Conservation (phyloP, 2,113 vertebrate genomes). For the Pongo pygmaeus region DNA sequence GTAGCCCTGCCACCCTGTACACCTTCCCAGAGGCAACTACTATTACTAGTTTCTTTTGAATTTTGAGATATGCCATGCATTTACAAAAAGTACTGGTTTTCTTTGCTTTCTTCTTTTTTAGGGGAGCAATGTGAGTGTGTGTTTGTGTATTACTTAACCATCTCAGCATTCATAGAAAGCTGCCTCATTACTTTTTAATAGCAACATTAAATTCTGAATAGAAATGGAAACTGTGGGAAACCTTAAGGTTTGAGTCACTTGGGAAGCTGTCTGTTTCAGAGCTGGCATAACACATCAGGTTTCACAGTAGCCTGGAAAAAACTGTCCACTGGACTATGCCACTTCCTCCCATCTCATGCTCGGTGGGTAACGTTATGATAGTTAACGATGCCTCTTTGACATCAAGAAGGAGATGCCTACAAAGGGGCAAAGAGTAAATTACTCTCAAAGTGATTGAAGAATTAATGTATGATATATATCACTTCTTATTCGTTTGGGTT, state of each 20-base stretch:
- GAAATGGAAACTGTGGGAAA: not conserved
- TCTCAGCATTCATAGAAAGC: not conserved
- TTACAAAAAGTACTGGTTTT: not conserved
- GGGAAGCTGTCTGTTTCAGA: not conserved
- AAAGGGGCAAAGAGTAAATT: not conserved
- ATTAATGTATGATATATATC: not conserved
- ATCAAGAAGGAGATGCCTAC: not conserved
- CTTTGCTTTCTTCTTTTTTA: not conserved
- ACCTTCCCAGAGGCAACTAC: not conserved
- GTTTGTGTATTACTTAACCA: not conserved
- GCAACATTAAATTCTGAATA: not conserved
- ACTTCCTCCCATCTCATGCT: not conserved
- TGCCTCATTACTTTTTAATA: not conserved
- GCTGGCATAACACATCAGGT: not conserved
- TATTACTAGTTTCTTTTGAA: not conserved
- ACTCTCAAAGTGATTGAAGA: not conserved
- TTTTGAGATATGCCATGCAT: not conserved
- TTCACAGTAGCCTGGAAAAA: not conserved
- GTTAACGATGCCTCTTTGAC: not conserved
- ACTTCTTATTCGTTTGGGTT: not conserved
- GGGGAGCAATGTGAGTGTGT: no score
- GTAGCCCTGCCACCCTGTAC: not conserved
- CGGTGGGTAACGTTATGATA: not conserved
- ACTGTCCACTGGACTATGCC: not conserved
- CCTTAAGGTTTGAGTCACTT: not conserved